Base-by-base conservation (phyloP, 2,888 invertebrate genomes). In the Ophion slaviceki region DNA sequence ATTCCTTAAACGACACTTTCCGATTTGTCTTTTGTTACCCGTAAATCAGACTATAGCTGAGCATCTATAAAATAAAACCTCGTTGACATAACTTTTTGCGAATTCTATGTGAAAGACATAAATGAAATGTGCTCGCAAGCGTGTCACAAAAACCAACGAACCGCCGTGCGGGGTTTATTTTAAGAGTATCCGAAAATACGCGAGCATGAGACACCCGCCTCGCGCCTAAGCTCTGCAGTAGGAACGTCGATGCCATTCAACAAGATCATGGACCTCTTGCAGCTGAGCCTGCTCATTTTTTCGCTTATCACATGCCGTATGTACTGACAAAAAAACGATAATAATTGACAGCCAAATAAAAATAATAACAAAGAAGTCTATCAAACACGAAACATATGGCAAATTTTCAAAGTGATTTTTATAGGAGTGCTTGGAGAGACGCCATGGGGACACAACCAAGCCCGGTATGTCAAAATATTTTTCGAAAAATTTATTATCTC, bases 151-250 rank as follows among this genome's bases (percentile, higher is more conserved):
- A 76, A 57, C 47, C 68, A 72, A 82, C 53, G 78, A 59, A 79
- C 61, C 40, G 45, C 36, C 71, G 80, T 75, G 57, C 86, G 67
- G 84, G 82, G 88, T 91, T 91, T 91, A 91, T 91, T 91, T 91
- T 91, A 88, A 86, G 91, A 88, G 88, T 84, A 87, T 91, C 91
- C 89, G 88, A 91, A 91, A 91, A 91, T 91, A 91, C 89, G 82
- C 89, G 59, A 74, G 45, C 84, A 84, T 85, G 77, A 80, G 70
- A 57, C 28, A 66, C 82, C 75, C 88, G 79, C 82, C 82, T 76
- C 88, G 80, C 81, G 76, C 62, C 72, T 68, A 64, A 85, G 80
- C 80, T 89, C 89, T 89, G 90, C 89, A 86, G 89, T 87, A 68
- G 81, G 88, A 88, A 86, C 74, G 64, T 32, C 53, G 86, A 77